A percentile compares a stretch with the other conserved stretches of the same genome.
phyloP scores from a whole-genome alignment of 2,113 vertebrate species.

The Pogona vitticeps region DNA sequence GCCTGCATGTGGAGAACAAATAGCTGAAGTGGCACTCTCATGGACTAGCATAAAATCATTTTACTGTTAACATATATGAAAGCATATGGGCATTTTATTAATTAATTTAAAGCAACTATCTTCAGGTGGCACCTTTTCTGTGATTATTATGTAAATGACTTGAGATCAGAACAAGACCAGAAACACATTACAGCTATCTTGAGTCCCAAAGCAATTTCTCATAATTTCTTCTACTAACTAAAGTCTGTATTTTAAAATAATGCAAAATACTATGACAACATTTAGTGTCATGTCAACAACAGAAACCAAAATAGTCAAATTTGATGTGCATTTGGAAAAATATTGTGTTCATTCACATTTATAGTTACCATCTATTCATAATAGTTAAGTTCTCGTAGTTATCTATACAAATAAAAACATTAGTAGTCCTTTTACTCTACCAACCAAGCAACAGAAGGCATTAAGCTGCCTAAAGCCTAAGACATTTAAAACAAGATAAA shows the following conservation, averaged over 20 bases:
- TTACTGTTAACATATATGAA: not conserved
- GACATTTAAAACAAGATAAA: not conserved
- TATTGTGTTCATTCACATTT: not conserved
- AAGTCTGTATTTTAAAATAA: not conserved
- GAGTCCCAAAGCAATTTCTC: not conserved
- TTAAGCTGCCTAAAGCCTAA: not conserved
- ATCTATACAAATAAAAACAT: not conserved
- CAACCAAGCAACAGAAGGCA: not conserved
- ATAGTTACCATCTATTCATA: no score
- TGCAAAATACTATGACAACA: not conserved
- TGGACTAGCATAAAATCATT: not conserved
- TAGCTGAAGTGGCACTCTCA: slow-evolving; percentile 25
- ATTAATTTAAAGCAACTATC: not conserved
- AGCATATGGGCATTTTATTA: not conserved
- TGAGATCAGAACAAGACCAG: not conserved
- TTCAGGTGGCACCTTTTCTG: not conserved
- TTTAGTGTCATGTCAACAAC: not conserved
- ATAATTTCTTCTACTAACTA: not conserved
- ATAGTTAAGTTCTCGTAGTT: no score
- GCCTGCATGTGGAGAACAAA: not conserved
- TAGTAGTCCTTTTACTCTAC: not conserved
- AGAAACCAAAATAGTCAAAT: not conserved
- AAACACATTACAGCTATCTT: not conserved
- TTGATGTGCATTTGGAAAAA: not conserved
- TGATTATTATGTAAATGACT: not conserved